A percentile compares a stretch with the other conserved stretches of the same genome.
These are phyloP conservation scores for Drosophila phalerata DNA, from an alignment of 2,888 invertebrate species.

Conservation along the genomic window DNA sequence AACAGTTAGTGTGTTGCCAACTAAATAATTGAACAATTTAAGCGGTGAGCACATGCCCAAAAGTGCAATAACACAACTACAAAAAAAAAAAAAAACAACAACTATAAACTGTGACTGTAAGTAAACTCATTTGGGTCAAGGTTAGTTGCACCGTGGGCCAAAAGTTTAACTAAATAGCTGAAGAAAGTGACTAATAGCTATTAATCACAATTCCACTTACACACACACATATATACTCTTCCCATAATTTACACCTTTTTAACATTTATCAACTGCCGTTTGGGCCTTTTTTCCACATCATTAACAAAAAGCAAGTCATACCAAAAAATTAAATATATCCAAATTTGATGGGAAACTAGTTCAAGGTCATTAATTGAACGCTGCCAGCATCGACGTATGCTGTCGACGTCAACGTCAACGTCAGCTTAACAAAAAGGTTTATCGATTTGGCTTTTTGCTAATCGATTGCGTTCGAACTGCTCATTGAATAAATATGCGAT, in stretches of 20 bases:
- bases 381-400: constrained; percentile 29
- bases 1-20: constrained; percentile 23
- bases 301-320: constrained; percentile 56
- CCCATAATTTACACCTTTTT: constrained; percentile 56
- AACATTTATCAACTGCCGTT: constrained; percentile 42
- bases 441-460: constrained; percentile 52
- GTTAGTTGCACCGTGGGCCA: constrained; percentile 60
- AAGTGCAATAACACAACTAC: constrained; percentile 32
- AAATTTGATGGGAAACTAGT: constrained; percentile 68
- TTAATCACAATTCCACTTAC: constrained; percentile 48
- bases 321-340: constrained; percentile 22
- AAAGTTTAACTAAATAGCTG: constrained; percentile 7
- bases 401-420: constrained; percentile 5
- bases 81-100: neutral
- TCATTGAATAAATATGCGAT: constrained; percentile 53
- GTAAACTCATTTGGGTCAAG: constrained; percentile 72
- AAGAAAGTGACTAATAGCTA: constrained; percentile 65
- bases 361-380: constrained; percentile 78
- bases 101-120: constrained; percentile 3
- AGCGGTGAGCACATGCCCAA: constrained; percentile 16
- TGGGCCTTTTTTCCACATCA: constrained; percentile 37
- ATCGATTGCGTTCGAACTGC: constrained; percentile 58
- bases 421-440: constrained; percentile 44
- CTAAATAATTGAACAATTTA: constrained; percentile 26
- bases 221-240: constrained; percentile 3